A percentile compares a stretch with the other conserved stretches of the same genome.
These are phyloP conservation scores for Pseudonaja textilis DNA, from an alignment of 2,113 vertebrate genomes.

Conservation along the genomic window DNA sequence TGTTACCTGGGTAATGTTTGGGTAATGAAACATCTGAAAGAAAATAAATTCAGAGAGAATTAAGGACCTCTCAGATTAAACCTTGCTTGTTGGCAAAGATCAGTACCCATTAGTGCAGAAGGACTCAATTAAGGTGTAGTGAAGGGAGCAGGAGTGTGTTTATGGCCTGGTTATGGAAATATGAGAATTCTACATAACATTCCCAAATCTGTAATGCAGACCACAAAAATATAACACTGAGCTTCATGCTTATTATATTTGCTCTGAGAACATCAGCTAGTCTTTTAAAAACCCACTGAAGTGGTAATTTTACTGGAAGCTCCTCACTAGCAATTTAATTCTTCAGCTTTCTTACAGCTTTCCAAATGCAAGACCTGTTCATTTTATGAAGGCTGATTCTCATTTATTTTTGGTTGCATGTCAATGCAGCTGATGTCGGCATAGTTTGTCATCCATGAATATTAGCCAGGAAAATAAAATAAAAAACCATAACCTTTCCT, in stretches of 20 bases:
- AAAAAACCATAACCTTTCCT: constrained; percentile 1
- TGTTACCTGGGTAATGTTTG: no score
- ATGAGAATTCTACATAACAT: not conserved
- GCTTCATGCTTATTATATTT: not conserved
- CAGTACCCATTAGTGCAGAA: not conserved
- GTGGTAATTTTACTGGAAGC: constrained; percentile 1
- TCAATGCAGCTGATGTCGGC: constrained; percentile 24
- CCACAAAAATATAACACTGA: not conserved
- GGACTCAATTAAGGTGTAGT: not conserved
- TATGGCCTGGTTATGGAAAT: not conserved
- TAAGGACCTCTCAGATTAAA: no score
- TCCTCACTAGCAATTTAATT: no score
- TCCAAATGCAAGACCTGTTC: constrained; percentile 12
- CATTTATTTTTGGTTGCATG: constrained; percentile 30
- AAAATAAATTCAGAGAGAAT: no score
- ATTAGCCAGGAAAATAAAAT: constrained; percentile 13
- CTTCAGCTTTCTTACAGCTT: not conserved
- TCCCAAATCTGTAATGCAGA: not conserved
- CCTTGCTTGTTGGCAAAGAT: not conserved
- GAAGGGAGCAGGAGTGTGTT: not conserved
- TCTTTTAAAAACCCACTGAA: not conserved
- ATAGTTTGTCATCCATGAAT: constrained; percentile 19
- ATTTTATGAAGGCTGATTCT: constrained; percentile 8
- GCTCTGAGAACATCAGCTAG: not conserved
- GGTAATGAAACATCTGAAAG: no score